Evolutionary conservation across 2,113 vertebrate genomes (phyloP), one percentile per base, ranked within the genome.

Genomic region (mouse (Mus musculus)): DNA sequence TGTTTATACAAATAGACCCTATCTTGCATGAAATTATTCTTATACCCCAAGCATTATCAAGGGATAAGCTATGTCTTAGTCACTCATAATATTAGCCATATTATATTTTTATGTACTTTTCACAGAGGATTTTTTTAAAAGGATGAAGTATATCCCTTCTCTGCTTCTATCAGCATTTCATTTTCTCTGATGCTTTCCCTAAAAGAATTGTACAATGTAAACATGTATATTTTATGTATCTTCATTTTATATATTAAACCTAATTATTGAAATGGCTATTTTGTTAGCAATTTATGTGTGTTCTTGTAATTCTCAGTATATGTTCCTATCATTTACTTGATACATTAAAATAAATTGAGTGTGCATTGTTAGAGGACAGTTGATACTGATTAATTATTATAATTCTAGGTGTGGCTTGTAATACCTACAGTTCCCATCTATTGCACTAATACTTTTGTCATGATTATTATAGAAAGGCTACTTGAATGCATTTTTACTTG

Each of bases 401-500:
- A 49, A 22, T 78, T 78, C n/a, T 82, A 20, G 26, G 3, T 90
- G 59, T 75, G 30, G 5, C 36, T 85, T 95, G 84, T 95, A 28
- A 81, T 95, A 65, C 26, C 33, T 36, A 72, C 8, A 20, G 16
- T 71, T 88, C 54, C 16, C 17, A 22, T 71, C 67, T 96, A 24
- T 33, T 80, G 82, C 52, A 56, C 28, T 94, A 42, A 84, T 46
- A 17, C 75, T 63, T 82, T 78, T 95, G 6, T 69, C 20, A 39
- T 65, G 94, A 56, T 91, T n/a, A 86, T 94, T 82, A 84, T 6
- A 75, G 20, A 67, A 56, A 46, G 81, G 13, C 36, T 81, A 13
- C 1, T 10, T 81, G 49, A 88, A 85, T 95, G 14, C 42, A 72
- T 65, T 78, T 90, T 91, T 88, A 69, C 89, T 73, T 87, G 36